Evolutionary conservation across 2,888 invertebrate species (phyloP).

Genomic region (Orthonevra nobilis): DNA sequence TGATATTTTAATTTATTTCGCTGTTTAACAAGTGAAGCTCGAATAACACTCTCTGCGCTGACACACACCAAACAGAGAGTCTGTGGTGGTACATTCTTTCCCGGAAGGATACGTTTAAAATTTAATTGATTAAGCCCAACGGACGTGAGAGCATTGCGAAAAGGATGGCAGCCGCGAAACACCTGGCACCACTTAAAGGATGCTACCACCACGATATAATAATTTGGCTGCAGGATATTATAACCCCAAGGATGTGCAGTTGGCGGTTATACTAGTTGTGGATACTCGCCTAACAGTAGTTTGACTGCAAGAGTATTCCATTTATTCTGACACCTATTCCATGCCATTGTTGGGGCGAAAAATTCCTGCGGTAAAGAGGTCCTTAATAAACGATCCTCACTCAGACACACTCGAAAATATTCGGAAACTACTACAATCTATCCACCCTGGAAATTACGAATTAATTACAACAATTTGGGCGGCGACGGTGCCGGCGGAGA

Average conservation of each 20-base stretch:
- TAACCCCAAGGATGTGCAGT: no score
- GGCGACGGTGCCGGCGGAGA: background rate
- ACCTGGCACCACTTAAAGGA: constrained; percentile 50
- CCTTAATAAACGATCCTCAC: background rate
- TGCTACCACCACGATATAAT: constrained; percentile 21
- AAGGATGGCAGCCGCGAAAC: no score
- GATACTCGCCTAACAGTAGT: constrained; percentile 12
- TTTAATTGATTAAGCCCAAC: constrained; percentile 32
- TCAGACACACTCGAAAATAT: background rate
- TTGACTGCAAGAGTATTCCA: no score
- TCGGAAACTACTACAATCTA: no score
- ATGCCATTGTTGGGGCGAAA: background rate
- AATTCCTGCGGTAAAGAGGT: background rate
- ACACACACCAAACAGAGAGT: background rate
- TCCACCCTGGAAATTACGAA: background rate
- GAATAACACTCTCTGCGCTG: background rate
- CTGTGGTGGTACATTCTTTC: background rate
- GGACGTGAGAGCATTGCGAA: constrained; percentile 5
- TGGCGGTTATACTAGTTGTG: constrained; percentile 20
- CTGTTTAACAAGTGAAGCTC: background rate
- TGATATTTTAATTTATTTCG: constrained; percentile 7
- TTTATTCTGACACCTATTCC: constrained; percentile 17
- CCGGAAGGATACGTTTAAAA: constrained; percentile 18
- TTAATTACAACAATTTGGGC: constrained; percentile 19
- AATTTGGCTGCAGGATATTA: constrained; percentile 35